Evolutionary conservation across 2,888 invertebrate species (phyloP).

Genomic region (Cryptus armator): DNA sequence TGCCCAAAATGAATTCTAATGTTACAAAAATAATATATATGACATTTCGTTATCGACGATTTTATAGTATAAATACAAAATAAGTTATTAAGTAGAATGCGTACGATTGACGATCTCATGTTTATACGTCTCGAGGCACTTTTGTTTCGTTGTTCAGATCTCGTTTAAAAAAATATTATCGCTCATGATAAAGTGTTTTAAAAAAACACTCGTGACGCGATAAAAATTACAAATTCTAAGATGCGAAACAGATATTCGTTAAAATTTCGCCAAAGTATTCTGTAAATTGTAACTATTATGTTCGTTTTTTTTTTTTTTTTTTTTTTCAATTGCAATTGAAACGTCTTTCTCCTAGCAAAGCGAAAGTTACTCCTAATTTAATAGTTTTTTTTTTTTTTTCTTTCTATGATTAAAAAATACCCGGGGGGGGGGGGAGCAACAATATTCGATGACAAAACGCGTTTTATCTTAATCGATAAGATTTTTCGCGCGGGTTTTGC

Average conservation of each 20-base stretch:
- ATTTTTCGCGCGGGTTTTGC: no score
- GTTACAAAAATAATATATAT: constrained; percentile 35
- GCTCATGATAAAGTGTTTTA: neutral
- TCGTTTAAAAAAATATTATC: neutral
- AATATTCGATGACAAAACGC: no score
- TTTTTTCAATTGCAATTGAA: no score
- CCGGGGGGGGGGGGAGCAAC: no score
- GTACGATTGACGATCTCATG: constrained; percentile 21
- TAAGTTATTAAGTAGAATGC: constrained; percentile 36
- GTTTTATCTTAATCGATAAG: no score
- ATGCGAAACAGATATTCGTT: neutral
- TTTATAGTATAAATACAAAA: constrained; percentile 27
- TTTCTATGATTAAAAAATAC: no score
- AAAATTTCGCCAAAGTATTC: no score
- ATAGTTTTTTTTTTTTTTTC: no score
- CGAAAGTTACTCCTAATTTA: no score
- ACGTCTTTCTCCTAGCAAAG: no score
- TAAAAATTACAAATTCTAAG: constrained; percentile 3
- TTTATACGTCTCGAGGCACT: neutral
- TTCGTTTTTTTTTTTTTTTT: no score
- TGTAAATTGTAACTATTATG: no score
- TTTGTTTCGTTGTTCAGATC: constrained; percentile 11
- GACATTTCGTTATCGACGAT: neutral
- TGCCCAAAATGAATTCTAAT: constrained; percentile 20
- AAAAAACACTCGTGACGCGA: neutral